Conservation (phyloP, 2,113 vertebrate species). For the Tychaedon coryphoeus region DNA sequence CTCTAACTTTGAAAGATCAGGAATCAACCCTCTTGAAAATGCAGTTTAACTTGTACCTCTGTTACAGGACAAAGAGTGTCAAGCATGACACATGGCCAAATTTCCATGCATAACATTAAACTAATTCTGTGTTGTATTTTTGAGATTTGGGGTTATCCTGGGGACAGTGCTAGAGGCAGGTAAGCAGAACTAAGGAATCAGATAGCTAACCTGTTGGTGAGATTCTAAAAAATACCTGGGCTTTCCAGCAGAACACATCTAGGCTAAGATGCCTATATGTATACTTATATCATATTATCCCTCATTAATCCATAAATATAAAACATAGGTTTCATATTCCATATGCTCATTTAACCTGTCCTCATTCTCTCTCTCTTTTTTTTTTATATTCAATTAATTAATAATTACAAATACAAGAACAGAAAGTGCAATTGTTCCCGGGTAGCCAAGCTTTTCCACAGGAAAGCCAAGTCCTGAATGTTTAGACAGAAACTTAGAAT, state of each 20-base stretch:
- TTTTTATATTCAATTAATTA: not conserved
- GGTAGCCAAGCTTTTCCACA: not conserved
- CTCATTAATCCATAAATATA: not conserved
- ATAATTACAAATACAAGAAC: not conserved
- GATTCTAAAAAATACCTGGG: not conserved
- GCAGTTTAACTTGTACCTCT: not conserved
- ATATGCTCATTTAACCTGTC: not conserved
- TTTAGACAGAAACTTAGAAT: constrained; percentile 27
- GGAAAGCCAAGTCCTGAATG: not conserved
- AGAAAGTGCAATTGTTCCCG: not conserved
- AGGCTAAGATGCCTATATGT: not conserved
- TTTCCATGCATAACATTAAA: not conserved
- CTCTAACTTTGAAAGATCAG: not conserved
- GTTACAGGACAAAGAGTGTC: not conserved
- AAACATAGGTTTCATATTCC: not conserved
- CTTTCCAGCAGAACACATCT: not conserved
- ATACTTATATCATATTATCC: not conserved
- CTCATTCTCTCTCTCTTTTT: not conserved
- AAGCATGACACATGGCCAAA: accelerated
- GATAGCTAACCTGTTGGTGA: not conserved
- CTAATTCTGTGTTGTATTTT: not conserved
- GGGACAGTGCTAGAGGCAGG: not conserved
- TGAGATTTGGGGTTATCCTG: not conserved
- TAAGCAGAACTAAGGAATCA: not conserved
- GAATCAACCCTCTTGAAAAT: not conserved